phyloP scores from a whole-genome alignment of 2,113 vertebrate genomes.

The Rhinopomastus cyanomelas region DNA sequence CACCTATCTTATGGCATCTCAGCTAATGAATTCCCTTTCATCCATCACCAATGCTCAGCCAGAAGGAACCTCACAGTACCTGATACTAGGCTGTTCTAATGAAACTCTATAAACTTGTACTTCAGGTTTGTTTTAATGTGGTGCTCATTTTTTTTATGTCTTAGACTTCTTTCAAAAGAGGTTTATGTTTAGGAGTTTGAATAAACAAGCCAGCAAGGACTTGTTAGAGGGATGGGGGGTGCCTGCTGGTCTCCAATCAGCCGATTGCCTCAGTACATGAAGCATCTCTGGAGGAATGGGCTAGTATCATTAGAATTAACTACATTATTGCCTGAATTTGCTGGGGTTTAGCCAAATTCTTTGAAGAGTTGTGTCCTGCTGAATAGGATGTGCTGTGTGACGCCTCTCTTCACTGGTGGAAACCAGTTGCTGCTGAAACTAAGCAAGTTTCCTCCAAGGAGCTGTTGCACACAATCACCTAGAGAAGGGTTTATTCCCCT shows the following conservation, averaged over 20 bases:
- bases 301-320: neutral
- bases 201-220: neutral
- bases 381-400: neutral
- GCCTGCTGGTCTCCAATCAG: neutral
- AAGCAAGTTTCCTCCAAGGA: neutral
- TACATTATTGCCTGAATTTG: neutral
- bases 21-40: neutral
- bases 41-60: neutral
- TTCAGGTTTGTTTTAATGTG: neutral
- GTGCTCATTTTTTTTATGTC: neutral
- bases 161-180: neutral
- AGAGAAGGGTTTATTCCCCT: neutral
- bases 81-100: neutral
- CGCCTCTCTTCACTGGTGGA: neutral
- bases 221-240: neutral
- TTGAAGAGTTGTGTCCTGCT: neutral
- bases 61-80: neutral
- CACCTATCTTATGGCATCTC: neutral
- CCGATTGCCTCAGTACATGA: neutral
- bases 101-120: neutral
- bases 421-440: neutral
- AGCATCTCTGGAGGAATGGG: neutral
- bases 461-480: neutral
- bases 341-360: neutral
- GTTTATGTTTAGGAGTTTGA: neutral